Evolutionary conservation across 2,113 vertebrate species (phyloP).

Genomic region (Galbula dea): DNA sequence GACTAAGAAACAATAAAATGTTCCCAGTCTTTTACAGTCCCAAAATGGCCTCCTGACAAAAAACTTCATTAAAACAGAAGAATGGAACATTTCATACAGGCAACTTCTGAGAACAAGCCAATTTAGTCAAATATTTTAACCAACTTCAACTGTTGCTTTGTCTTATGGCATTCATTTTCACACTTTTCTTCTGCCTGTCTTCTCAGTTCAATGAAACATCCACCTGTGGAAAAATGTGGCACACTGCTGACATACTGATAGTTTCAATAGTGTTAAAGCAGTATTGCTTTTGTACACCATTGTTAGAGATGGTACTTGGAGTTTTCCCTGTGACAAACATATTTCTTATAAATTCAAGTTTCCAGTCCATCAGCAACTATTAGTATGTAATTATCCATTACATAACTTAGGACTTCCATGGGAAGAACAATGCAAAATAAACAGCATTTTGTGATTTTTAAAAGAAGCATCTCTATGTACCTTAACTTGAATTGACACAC

Average conservation of each 20-base stretch:
- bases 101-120: not conserved
- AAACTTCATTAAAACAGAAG: not conserved
- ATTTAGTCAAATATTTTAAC: not conserved
- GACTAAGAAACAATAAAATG: not conserved
- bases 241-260: not conserved
- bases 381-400: not conserved
- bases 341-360: not conserved
- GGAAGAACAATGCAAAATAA: not conserved
- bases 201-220: not conserved
- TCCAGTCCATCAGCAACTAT: not conserved
- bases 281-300: not conserved
- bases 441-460: not conserved
- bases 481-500: not conserved
- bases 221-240: not conserved
- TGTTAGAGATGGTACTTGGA: not conserved
- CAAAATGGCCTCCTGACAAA: not conserved
- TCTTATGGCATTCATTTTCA: not conserved
- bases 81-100: not conserved
- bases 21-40: not conserved
- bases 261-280: not conserved
- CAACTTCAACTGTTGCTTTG: not conserved
- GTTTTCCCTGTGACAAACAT: not conserved
- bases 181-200: not conserved
- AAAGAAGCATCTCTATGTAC: not conserved
- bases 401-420: not conserved